These are phyloP conservation scores for Malaclemys terrapin DNA, from an alignment of 2,113 vertebrate species.

Conservation along the genomic window DNA sequence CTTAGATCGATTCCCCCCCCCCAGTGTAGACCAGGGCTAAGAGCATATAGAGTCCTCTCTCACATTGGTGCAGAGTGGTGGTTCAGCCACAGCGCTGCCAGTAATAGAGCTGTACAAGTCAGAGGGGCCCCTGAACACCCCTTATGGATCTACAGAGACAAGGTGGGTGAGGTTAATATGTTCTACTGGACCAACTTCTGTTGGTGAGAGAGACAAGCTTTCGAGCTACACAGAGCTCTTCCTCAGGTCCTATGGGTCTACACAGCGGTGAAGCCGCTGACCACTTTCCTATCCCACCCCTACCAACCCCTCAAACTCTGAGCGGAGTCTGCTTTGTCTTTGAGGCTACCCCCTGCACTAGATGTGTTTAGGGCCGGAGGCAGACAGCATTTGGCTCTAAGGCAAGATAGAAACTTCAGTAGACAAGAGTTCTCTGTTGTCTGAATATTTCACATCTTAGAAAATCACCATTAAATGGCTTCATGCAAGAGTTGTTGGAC, in stretches of 20 bases:
- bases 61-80: background rate
- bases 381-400: background rate
- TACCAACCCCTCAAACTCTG: background rate
- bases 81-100: background rate
- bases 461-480: background rate
- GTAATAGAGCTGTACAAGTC: background rate
- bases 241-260: background rate
- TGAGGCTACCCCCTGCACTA: background rate
- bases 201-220: background rate
- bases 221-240: background rate
- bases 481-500: background rate
- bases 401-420: background rate
- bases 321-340: background rate
- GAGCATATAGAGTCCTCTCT: background rate
- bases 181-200: background rate
- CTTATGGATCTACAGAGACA: background rate
- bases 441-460: background rate
- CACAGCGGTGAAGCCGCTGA: background rate
- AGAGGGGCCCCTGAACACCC: background rate
- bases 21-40: background rate
- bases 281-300: background rate
- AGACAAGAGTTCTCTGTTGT: background rate
- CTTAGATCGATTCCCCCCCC: too few relatives aligned
- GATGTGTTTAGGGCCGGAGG: background rate
- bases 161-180: background rate